phyloP scores from a whole-genome alignment of 2,888 invertebrate species.

The Cosmia pyralina region DNA sequence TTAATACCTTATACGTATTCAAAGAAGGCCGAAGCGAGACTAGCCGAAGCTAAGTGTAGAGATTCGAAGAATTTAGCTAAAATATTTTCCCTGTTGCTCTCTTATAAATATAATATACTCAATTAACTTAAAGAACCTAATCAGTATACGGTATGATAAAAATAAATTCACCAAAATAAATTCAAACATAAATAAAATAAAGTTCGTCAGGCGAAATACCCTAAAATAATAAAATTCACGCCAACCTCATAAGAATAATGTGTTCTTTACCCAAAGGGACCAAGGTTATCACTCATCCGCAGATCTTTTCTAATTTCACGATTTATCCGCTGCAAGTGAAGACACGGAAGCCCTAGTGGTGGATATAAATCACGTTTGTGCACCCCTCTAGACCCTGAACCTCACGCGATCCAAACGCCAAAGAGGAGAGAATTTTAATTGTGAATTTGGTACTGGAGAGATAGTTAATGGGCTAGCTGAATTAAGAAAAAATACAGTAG shows the following conservation, averaged over 20 bases:
- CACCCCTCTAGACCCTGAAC: constrained; percentile 68
- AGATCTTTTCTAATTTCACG: constrained; percentile 76
- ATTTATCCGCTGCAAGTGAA: constrained; percentile 75
- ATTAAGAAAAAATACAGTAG: not conserved
- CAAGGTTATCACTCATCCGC: constrained; percentile 75
- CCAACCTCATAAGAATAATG: constrained; percentile 47
- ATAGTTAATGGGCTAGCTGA: constrained; percentile 8
- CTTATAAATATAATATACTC: no score
- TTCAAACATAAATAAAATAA: not conserved
- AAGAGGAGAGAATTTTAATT: constrained; percentile 55
- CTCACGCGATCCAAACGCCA: constrained; percentile 68
- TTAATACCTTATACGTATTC: no score
- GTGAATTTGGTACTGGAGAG: constrained; percentile 18
- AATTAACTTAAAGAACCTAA: not conserved
- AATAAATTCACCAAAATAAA: constrained; percentile 5
- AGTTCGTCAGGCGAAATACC: not conserved
- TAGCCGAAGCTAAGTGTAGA: no score
- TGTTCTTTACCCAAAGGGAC: constrained; percentile 48
- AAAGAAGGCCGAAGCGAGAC: no score
- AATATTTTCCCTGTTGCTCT: no score
- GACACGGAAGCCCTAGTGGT: constrained; percentile 68
- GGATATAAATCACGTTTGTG: constrained; percentile 80
- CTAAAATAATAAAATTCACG: constrained; percentile 32
- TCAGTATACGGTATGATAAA: not conserved
- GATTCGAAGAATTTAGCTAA: no score